Evolutionary conservation across 2,113 vertebrate genomes (phyloP).

Genomic region (Collichthys lucidus): DNA sequence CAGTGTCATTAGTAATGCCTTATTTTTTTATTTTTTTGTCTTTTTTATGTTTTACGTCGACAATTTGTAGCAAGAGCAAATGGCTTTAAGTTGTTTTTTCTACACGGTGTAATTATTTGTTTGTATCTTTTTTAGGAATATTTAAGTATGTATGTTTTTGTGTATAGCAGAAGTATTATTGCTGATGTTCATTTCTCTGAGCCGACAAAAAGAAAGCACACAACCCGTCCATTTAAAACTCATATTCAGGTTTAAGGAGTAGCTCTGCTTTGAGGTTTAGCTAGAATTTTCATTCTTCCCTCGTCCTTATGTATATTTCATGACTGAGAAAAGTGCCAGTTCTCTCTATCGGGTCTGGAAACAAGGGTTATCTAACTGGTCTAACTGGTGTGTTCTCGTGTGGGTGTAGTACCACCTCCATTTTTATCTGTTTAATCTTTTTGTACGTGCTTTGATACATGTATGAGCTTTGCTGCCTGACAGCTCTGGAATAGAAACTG

Average conservation of each 20-base stretch:
- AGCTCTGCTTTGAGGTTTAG: neutral
- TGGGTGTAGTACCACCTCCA: neutral
- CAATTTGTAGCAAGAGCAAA: slow-evolving; percentile 44
- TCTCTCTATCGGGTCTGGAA: neutral
- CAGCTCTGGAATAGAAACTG: slow-evolving; percentile 25
- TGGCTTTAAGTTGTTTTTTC: slow-evolving; percentile 66
- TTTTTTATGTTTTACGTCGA: slow-evolving; percentile 36
- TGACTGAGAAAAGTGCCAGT: slow-evolving; percentile 1
- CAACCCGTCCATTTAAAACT: slow-evolving; percentile 30
- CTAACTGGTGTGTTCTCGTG: no score
- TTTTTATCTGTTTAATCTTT: slow-evolving; percentile 33
- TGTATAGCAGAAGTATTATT: slow-evolving; percentile 35
- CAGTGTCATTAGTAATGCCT: slow-evolving; percentile 48
- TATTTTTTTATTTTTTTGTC: slow-evolving; percentile 16
- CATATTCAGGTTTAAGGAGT: slow-evolving; percentile 11
- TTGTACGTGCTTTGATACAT: slow-evolving; percentile 44
- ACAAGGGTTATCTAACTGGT: neutral
- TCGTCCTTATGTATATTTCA: neutral
- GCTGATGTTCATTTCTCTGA: slow-evolving; percentile 40
- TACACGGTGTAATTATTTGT: slow-evolving; percentile 64
- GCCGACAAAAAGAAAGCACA: slow-evolving; percentile 46
- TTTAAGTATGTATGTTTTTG: slow-evolving; percentile 65
- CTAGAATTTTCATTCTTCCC: neutral
- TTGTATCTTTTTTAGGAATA: slow-evolving; percentile 65
- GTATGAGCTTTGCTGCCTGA: slow-evolving; percentile 54